Percentiles rank a stretch among this genome's conserved stretches.
Evolutionary conservation across 2,113 vertebrate species (phyloP).

Genomic region (Oreochromis tanganicae): DNA sequence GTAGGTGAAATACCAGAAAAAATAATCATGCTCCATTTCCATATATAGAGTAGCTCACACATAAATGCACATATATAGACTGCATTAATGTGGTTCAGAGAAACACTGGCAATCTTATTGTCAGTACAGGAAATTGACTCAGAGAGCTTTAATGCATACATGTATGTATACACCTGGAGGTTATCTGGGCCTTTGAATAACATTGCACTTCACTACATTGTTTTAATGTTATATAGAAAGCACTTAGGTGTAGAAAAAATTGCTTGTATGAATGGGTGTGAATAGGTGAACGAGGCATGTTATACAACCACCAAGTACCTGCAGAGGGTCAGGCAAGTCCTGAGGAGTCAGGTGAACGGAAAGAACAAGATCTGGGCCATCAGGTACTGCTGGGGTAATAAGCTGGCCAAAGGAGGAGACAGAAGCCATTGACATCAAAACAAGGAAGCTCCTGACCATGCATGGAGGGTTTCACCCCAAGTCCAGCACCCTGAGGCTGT

Average conservation of each 20-base stretch:
- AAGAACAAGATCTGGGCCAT: no score
- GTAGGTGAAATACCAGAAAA: conserved; percentile 56
- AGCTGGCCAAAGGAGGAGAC: background rate
- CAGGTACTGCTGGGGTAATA: background rate
- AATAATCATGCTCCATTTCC: background rate
- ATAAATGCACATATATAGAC: background rate
- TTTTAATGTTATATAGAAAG: background rate
- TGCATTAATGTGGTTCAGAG: conserved; percentile 29
- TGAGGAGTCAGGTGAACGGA: no score
- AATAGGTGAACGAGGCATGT: background rate
- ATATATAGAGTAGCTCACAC: background rate
- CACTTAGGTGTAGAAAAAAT: background rate
- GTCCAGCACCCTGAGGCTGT: background rate
- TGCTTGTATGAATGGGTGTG: background rate
- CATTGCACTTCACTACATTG: background rate
- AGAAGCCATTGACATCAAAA: background rate
- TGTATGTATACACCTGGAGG: background rate
- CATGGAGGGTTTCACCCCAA: background rate
- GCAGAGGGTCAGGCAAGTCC: background rate
- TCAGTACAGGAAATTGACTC: conserved; percentile 41
- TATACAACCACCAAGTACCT: background rate
- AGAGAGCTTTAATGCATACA: background rate
- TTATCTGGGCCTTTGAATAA: background rate
- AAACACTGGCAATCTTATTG: conserved; percentile 36
- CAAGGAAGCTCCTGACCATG: background rate